Conservation (phyloP, 2,888 invertebrate genomes). For the Lasius fuliginosus region DNA sequence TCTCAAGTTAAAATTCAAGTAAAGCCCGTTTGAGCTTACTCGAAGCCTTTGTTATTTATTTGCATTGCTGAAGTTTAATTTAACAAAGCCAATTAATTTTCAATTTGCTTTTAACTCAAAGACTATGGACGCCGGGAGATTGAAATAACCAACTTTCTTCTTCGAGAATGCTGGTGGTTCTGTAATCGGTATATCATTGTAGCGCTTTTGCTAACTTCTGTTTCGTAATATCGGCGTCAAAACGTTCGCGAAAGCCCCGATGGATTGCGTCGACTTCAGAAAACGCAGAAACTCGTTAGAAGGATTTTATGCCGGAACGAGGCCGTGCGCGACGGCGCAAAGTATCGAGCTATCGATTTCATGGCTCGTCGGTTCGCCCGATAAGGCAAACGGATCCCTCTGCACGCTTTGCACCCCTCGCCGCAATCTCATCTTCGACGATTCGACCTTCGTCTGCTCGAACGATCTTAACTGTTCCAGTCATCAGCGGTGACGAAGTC, state of each 20-base stretch:
- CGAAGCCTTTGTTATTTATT: conserved; percentile 36
- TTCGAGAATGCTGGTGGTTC: conserved; percentile 14
- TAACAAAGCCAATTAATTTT: conserved; percentile 21
- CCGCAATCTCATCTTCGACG: conserved; percentile 66
- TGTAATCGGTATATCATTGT: not conserved
- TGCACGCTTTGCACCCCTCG: conserved; percentile 11
- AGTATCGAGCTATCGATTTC: conserved; percentile 78
- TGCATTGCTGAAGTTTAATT: conserved; percentile 24
- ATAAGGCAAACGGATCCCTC: conserved; percentile 70
- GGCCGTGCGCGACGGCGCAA: conserved; percentile 76
- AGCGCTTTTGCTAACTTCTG: conserved; percentile 7
- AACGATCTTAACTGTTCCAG: conserved; percentile 67
- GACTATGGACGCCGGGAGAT: conserved; percentile 7
- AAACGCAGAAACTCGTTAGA: conserved; percentile 76
- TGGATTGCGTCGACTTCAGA: conserved; percentile 67
- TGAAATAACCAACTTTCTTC: conserved; percentile 8
- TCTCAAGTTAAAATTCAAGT: conserved; percentile 10
- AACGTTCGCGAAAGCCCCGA: conserved; percentile 49
- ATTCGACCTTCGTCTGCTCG: conserved; percentile 69
- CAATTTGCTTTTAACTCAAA: conserved; percentile 27
- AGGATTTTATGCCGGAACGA: conserved; percentile 73
- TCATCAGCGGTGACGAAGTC: conserved; percentile 59
- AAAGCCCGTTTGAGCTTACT: not conserved
- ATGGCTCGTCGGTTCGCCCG: conserved; percentile 74
- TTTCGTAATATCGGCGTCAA: conserved; percentile 35